Conservation (phyloP, 1,140 invertebrate species). For the Drosophila fuyamai region DNA sequence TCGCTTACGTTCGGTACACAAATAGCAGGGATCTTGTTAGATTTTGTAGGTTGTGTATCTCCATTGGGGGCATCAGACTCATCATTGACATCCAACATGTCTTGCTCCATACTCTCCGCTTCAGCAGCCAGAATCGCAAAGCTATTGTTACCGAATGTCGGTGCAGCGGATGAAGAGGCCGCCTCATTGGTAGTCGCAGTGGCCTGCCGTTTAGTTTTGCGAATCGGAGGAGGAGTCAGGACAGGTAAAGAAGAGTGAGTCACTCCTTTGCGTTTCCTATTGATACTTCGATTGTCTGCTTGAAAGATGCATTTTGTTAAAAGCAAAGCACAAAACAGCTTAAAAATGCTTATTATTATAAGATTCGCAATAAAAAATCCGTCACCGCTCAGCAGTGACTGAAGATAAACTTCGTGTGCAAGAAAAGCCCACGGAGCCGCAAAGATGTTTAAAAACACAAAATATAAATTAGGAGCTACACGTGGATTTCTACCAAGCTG, state of each 20-base stretch:
- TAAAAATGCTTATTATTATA: not conserved
- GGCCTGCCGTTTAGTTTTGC: no score
- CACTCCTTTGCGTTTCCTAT: no score
- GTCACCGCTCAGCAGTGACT: not conserved
- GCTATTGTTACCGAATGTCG: not conserved
- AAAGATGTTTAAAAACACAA: no score
- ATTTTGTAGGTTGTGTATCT: not conserved
- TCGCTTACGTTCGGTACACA: conserved; percentile 14
- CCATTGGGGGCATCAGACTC: not conserved
- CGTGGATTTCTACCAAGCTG: no score
- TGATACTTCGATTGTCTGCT: no score
- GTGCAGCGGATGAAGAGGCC: no score
- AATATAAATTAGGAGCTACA: no score
- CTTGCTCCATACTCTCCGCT: conserved; percentile 3
- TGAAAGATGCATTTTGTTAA: no score
- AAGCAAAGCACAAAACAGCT: no score
- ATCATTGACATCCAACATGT: not conserved
- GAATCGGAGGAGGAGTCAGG: no score
- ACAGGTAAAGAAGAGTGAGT: no score
- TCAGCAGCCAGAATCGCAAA: not conserved
- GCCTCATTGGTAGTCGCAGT: no score
- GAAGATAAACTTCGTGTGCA: not conserved
- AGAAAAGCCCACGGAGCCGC: not conserved
- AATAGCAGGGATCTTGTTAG: not conserved
- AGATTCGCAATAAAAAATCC: not conserved